A percentile compares a stretch with the other conserved stretches of the same genome.
These are phyloP conservation scores for Phycodurus eques DNA, from an alignment of 2,113 vertebrate genomes.

Conservation along the genomic window DNA sequence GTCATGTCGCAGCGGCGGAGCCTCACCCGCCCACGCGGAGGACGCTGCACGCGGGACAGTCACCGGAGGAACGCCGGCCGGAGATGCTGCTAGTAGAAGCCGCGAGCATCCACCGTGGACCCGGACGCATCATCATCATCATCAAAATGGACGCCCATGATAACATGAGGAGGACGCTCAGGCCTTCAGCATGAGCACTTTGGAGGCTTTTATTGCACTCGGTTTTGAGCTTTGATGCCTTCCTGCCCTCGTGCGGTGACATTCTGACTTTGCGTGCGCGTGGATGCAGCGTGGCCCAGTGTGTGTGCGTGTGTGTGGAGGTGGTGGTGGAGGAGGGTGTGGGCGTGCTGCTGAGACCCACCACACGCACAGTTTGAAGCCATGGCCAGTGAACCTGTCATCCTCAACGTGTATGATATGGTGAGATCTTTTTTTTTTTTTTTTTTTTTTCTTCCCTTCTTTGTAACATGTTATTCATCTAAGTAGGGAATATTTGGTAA, in stretches of 20 bases:
- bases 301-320: not conserved
- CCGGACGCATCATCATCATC: slow-evolving; percentile 21
- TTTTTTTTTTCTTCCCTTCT: not conserved
- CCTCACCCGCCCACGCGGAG: not conserved
- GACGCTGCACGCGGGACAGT: slow-evolving; percentile 31
- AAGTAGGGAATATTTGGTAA: not conserved
- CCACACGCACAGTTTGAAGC: slow-evolving; percentile 70
- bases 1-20: slow-evolving; percentile 28
- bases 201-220: not conserved
- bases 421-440: slow-evolving; percentile 66
- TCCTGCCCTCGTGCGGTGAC: not conserved
- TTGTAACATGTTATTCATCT: not conserved
- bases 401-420: slow-evolving; percentile 95
- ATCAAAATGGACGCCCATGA: slow-evolving; percentile 31
- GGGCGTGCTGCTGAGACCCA: slow-evolving; percentile 50
- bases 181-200: not conserved
- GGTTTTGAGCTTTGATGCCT: not conserved
- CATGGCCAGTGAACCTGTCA: slow-evolving; percentile 94
- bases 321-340: slow-evolving; percentile 32
- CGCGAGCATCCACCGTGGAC: slow-evolving; percentile 26
- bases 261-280: not conserved
- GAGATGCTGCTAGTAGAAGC: slow-evolving; percentile 40
- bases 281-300: slow-evolving; percentile 27
- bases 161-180: not conserved
- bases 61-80: slow-evolving; percentile 16